A percentile compares a stretch with the other conserved stretches of the same genome.
Evolutionary conservation across 2,797 vertebrate species (phyloP).

Genomic region (Rhinogobio ventralis): DNA sequence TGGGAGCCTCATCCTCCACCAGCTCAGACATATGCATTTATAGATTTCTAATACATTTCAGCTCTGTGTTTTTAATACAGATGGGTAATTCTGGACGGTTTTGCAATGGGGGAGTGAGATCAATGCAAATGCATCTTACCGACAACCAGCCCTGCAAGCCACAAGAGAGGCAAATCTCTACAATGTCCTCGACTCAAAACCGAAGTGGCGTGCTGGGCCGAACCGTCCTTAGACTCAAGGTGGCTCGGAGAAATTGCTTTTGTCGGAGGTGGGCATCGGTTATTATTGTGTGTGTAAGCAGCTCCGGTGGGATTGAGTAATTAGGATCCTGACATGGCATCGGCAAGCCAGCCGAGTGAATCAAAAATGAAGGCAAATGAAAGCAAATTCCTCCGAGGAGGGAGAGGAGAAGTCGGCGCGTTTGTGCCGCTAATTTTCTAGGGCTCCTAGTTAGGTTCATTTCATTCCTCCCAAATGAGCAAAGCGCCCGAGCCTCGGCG

Average conservation of each 20-base stretch:
- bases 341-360: slow-evolving; percentile 63
- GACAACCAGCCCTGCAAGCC: slow-evolving; percentile 17
- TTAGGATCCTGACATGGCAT: slow-evolving; percentile 71
- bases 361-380: slow-evolving; percentile 71
- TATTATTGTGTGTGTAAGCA: slow-evolving; percentile 67
- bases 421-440: slow-evolving; percentile 66
- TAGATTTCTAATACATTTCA: slow-evolving; percentile 57
- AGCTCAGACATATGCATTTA: slow-evolving; percentile 47
- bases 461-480: slow-evolving; percentile 69
- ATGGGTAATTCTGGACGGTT: slow-evolving; percentile 51
- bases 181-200: slow-evolving; percentile 35
- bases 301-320: slow-evolving; percentile 67
- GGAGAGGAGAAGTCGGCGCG: slow-evolving; percentile 55
- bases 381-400: slow-evolving; percentile 67
- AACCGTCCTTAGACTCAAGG: slow-evolving; percentile 65
- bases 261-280: slow-evolving; percentile 67
- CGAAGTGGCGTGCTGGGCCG: slow-evolving; percentile 39
- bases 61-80: slow-evolving; percentile 52
- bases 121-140: slow-evolving; percentile 38
- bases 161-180: slow-evolving; percentile 27
- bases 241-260: slow-evolving; percentile 71
- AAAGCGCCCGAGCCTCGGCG: slow-evolving; percentile 55
- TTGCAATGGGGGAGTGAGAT: background rate
- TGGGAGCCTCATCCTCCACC: slow-evolving; percentile 52
- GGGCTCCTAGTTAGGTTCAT: slow-evolving; percentile 69